Evolutionary conservation across 2,113 vertebrate genomes (phyloP), one percentile per base, ranked within the genome.

Genomic region (Sylvilagus bachmani): DNA sequence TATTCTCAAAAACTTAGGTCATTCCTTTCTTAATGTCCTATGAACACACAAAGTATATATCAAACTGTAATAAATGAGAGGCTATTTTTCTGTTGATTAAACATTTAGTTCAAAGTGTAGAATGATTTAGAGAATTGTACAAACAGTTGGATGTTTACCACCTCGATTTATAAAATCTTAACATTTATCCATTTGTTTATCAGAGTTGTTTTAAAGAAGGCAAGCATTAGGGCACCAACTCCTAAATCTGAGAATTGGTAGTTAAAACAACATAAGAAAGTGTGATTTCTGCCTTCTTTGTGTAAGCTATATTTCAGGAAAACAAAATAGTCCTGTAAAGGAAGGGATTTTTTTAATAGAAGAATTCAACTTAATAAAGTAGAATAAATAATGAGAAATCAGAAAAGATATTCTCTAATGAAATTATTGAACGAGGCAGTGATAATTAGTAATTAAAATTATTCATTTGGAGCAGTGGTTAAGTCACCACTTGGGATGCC

Each of bases 71-170:
- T 27, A 38, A 83, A 79, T 80, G 38, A 75, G 22, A 3, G 14
- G 13, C 6, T 14, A 69, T n/a, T 12, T 67, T 70, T 10, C 31
- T 89, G 36, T 80, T 82, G 83, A 25, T 86, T 91, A 90, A 96
- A 92, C 44, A 92, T 75, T 74, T 84, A 83, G 80, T 74, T 95
- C 74, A 80, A 84, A 92, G 19, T 86, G 88, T 38, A 86, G 31
- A 61, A 67, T 49, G 14, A 36, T 82, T 87, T 88, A 88, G 79
- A 89, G 51, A 91, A 64, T 51, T 74, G 25, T 36, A 61, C 66
- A 75, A 88, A 80, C 61, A 79, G 27, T 24, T 12, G 0, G 55
- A 36, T 71, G 19, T 69, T 94, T 77, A 71, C 29, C 25, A 86
- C 1, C 9, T 25, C 87, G 49, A 58, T 93, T 89, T 86, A 79